Evolutionary conservation across 2,113 vertebrate genomes (phyloP).

Genomic region (Rhinopomastus cyanomelas): DNA sequence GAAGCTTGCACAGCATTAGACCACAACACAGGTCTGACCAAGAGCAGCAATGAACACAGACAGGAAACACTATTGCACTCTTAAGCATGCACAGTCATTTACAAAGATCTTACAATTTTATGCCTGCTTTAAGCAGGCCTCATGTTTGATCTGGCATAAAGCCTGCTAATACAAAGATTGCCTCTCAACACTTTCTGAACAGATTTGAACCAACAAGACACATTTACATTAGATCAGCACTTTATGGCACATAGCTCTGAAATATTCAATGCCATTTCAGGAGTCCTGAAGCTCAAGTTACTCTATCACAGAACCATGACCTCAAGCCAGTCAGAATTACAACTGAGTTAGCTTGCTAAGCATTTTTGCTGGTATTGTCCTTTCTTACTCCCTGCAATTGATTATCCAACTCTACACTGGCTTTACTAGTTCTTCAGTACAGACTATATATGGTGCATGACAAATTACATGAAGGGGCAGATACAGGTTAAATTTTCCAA

Average conservation of each 20-base stretch:
- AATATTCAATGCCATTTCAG: neutral
- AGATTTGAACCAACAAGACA: neutral
- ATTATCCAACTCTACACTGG: neutral
- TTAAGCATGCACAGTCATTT: neutral
- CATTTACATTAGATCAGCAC: neutral
- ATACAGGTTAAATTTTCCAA: neutral
- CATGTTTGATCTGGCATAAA: neutral
- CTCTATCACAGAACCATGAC: neutral
- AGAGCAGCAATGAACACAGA: neutral
- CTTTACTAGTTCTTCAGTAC: neutral
- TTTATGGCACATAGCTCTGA: neutral
- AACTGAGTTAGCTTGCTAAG: neutral
- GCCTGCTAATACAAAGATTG: neutral
- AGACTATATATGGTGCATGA: neutral
- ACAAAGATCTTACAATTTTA: neutral
- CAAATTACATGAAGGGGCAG: neutral
- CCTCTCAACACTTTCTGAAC: neutral
- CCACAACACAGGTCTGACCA: neutral
- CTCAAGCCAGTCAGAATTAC: neutral
- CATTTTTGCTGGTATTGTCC: neutral
- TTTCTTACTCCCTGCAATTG: neutral
- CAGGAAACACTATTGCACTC: neutral
- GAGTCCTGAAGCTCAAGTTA: neutral
- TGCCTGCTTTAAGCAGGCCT: neutral
- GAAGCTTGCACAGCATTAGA: neutral